These are phyloP conservation scores for Peromyscus nudipes DNA, from an alignment of 2,797 vertebrate genomes.

Conservation along the genomic window DNA sequence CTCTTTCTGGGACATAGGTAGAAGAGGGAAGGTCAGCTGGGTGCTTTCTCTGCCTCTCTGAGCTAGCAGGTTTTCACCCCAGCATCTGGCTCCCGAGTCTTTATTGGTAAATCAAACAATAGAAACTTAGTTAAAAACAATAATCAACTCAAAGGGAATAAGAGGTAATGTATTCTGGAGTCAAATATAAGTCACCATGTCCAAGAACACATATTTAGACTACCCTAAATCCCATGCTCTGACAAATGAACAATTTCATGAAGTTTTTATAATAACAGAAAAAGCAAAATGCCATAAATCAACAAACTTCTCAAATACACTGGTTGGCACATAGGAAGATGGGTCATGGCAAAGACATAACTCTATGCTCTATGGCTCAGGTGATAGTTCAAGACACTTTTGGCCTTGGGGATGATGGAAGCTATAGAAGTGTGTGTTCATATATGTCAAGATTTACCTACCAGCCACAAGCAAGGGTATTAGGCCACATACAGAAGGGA, in stretches of 20 bases:
- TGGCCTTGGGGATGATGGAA: background rate
- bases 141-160: background rate
- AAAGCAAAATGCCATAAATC: background rate
- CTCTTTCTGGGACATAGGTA: background rate
- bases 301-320: background rate
- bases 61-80: background rate
- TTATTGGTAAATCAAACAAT: background rate
- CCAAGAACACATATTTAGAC: background rate
- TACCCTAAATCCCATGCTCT: background rate
- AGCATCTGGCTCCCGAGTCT: background rate
- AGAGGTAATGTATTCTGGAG: background rate
- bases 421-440: background rate
- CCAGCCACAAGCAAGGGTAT: background rate
- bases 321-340: background rate
- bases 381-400: background rate
- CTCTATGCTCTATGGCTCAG: background rate
- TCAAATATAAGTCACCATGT: background rate
- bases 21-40: background rate
- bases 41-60: background rate
- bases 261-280: background rate
- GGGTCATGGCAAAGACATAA: background rate
- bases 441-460: background rate
- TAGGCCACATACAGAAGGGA: background rate
- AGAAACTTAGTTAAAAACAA: background rate
- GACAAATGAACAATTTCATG: background rate